Evolutionary conservation across 2,113 vertebrate genomes (phyloP), one percentile per base, ranked within the genome.

Genomic region (Odocoileus hemionus): DNA sequence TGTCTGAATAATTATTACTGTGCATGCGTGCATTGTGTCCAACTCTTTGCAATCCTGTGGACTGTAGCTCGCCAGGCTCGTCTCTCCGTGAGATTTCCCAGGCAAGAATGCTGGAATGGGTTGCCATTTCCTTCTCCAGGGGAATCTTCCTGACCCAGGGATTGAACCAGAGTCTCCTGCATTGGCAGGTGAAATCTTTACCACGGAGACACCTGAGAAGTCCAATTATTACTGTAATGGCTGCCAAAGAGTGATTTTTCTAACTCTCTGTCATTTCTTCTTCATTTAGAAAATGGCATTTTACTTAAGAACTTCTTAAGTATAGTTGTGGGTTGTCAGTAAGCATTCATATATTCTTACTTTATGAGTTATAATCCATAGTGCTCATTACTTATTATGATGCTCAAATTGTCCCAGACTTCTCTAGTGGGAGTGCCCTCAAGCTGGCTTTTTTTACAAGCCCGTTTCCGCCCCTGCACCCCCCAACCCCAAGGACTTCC

Each of bases 401-500:
- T 43, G 21, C 39, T 52, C 54, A 50, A 4, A 39, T 28, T 10
- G 12, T 14, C 64, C 26, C 78, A 76, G 30, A 33, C 50, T 26
- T 43, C 61, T 36, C 36, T 6, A 10, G 21, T 21, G 23, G 54
- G 58, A 23, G 26, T 3, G 52, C 50, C 82, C 43, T 39, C 58
- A 47, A 28, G 36, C 57, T 74, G 74, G 8, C 36, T 86, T 30
- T 43, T 28, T 36, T 14, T n/a, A 52, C 36, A 67, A 1, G 28
- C 26, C 28, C 1, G 0, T 28, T 47, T 21, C 47, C 12, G 12
- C 30, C 10, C 6, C 30, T 15, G 10, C 33, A 10, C 50, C 11
- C 64, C 17, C 21, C 12, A 89, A 50, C 58, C 45, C 23, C 33
- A 9, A 52, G 33, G 1, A 3, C 15, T 36, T 86, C 23, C 36